Evolutionary conservation across 2,113 vertebrate genomes (phyloP), one percentile per base, ranked within the genome.

Genomic region (Bubo scandiacus): DNA sequence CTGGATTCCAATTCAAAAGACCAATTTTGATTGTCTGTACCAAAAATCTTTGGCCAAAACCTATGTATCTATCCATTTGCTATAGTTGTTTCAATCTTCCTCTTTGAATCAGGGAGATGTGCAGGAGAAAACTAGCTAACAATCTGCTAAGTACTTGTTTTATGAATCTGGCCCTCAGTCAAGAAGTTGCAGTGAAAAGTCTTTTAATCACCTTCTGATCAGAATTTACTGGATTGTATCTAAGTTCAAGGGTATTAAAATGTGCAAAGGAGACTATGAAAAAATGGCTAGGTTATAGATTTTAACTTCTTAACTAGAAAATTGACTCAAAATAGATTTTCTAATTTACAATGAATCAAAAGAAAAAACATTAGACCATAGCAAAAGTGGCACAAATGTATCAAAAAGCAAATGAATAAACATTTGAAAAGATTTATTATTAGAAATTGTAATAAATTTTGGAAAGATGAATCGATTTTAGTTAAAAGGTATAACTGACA

Each of bases 381-480:
- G 99, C 99, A 98, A 99, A 99, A 99, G 98, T 99, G 99, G 99
- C 99, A 99, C 98, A 99, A 99, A 99, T 98, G 99, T 99, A 99
- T 99, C 99, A 99, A 99, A 99, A 99, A 99, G 98, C 99, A 99
- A 99, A 99, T 99, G 99, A 99, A 99, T 99, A 99, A 99, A 99
- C 99, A 99, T 99, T 99, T 99, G 98, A 98, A 97, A 98, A 99
- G 99, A 99, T 99, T 99, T 99, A 99, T 99, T 98, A 98, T 98
- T 98, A 97, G 98, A 98, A 99, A 98, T 99, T 97, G 99, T 98
- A 99, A 99, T 99, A 99, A 99, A 99, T 99, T 98, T 98, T 98
- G 98, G 98, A 98, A 98, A 99, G 99, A 99, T 99, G 98, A 99
- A 99, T 99, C 98, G 99, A 99, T 99, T 99, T 99, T 99, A 99